These are phyloP conservation scores for Dromius quadrimaculatus DNA, from an alignment of 2,888 invertebrate species.

Conservation along the genomic window DNA sequence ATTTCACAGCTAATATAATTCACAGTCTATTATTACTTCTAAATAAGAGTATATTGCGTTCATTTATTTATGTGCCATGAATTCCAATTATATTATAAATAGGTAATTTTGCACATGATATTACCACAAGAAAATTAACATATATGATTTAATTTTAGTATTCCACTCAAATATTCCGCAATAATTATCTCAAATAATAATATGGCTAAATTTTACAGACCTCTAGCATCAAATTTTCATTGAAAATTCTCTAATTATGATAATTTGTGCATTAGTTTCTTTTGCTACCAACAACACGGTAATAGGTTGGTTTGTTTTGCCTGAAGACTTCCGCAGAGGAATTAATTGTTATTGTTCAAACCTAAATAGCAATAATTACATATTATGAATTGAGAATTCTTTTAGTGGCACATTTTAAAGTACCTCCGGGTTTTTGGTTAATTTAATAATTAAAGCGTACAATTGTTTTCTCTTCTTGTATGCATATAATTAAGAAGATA, in stretches of 20 bases:
- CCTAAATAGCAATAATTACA: too few species aligned
- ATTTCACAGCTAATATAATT: slow-evolving; percentile 13
- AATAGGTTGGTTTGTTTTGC: too few species aligned
- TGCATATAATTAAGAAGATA: too few species aligned
- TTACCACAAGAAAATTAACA: slow-evolving; percentile 34
- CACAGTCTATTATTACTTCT: not conserved
- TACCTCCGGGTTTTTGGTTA: too few species aligned
- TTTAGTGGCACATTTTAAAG: too few species aligned
- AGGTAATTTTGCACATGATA: slow-evolving; percentile 24
- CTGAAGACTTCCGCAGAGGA: not conserved
- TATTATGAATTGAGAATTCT: too few species aligned
- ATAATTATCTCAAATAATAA: slow-evolving; percentile 21
- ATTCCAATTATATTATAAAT: slow-evolving; percentile 36
- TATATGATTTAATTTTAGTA: slow-evolving; percentile 24
- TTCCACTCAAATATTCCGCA: not conserved
- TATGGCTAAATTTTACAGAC: slow-evolving; percentile 13
- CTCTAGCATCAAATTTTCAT: slow-evolving; percentile 9
- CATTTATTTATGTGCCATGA: slow-evolving; percentile 15
- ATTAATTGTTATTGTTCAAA: slow-evolving; percentile 8
- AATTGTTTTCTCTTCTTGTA: too few species aligned
- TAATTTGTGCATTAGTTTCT: slow-evolving; percentile 5
- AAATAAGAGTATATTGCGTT: slow-evolving; percentile 19
- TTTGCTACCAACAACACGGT: slow-evolving; percentile 12
- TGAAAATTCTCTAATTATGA: slow-evolving; percentile 23
- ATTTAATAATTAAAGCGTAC: too few species aligned